phyloP scores from a whole-genome alignment of 2,888 invertebrate species.

The Vannuccia rotundouncinata region DNA sequence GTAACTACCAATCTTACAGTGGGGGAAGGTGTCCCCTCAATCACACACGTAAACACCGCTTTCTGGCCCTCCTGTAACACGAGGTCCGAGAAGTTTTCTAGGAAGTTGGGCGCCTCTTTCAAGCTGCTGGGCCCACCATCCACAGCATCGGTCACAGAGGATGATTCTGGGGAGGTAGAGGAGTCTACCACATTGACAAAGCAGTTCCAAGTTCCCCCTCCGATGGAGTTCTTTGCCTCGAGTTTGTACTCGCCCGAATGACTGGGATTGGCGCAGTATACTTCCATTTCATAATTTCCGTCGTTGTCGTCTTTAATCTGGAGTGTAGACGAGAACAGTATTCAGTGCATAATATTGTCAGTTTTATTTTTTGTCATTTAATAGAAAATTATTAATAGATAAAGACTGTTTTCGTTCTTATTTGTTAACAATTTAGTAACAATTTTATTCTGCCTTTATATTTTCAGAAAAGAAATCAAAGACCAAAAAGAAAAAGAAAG shows the following conservation, averaged over 20 bases:
- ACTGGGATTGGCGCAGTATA: background rate
- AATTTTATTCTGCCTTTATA: too few relatives aligned
- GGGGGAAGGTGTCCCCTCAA: background rate
- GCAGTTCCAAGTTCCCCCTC: constrained; percentile 4
- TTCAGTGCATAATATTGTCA: too few relatives aligned
- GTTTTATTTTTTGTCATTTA: too few relatives aligned
- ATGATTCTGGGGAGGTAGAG: background rate
- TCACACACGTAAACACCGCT: background rate
- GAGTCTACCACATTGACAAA: background rate
- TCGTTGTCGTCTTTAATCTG: too few relatives aligned
- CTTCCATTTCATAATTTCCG: too few relatives aligned
- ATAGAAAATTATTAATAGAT: too few relatives aligned
- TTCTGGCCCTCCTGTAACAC: background rate
- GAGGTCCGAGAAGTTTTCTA: background rate
- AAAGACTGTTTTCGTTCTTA: too few relatives aligned
- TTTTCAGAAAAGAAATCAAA: too few relatives aligned
- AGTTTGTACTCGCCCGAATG: background rate
- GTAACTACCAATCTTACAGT: too few relatives aligned
- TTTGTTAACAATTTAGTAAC: too few relatives aligned
- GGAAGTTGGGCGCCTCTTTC: background rate
- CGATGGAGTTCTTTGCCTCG: background rate
- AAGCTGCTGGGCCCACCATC: background rate
- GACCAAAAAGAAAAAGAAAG: too few relatives aligned
- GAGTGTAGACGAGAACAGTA: too few relatives aligned
- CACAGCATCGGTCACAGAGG: background rate